Evolutionary conservation across 2,113 vertebrate genomes (phyloP), one percentile per base, ranked within the genome.

Genomic region (Callionymus lyra): DNA sequence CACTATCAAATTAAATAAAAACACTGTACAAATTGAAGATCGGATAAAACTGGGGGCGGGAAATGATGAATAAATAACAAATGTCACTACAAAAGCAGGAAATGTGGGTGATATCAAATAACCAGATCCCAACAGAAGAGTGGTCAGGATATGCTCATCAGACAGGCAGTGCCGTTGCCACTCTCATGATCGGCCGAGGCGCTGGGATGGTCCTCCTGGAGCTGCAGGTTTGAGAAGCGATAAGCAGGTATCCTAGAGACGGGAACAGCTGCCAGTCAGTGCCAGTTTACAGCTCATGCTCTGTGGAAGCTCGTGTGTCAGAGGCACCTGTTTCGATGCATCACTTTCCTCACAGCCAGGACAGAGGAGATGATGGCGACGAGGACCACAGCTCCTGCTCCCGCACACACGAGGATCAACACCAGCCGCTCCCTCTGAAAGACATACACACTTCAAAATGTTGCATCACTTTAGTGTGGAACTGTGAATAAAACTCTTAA

Each of bases 161-260:
- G 77, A 39, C 70, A 78, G 41, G 38, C 43, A 1, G 47, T 63
- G 44, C 69, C 74, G 1, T 81, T 85, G 55, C 67, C 57, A 6
- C 56, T 82, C 13, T 73, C 75, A 1, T 39, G 53, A 41, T 70
- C 72, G 0, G 31, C 35, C 1, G 69, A 41, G 12, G 51, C 15
- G 40, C 36, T 16, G 13, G 41, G 61, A 1, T 72, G 70, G 1
- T 85, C 77, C 1, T 85, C 80, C 47, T 81, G 80, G 6, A 74
- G 53, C 60, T 47, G 76, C 4, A 88, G 79, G 53, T 67, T 81
- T 17, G 87, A 86, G 70, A 87, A 88, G 13, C 68, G 80, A 52
- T 87, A 88, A 1, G 21, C 46, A 0, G 76, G 71, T 3, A 56
- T 41, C 68, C 87, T 88, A 65, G 1, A 62, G 48, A 34, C 27